Base-by-base conservation (phyloP, 2,113 vertebrate genomes). In the Phrynosoma platyrhinos region DNA sequence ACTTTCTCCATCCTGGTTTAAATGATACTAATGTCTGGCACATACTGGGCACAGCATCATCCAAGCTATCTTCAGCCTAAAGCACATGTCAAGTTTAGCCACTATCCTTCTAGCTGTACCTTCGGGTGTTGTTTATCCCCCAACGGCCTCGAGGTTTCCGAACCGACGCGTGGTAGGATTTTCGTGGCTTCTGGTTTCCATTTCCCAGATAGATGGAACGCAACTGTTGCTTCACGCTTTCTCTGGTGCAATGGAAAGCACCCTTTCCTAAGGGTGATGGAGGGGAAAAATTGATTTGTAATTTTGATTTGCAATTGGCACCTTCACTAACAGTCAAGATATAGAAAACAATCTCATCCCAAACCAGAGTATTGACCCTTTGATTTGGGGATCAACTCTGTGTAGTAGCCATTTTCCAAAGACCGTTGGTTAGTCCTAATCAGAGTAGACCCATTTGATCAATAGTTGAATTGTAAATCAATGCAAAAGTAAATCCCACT, bases 141-240 rank as follows among this genome's bases (percentile, higher is more conserved):
- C 53, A n/a, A n/a, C 10, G 32, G 52, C 52, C 66, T 13, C 4
- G 72, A 83, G 64, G n/a, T 8, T 14, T 0, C 74, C 13, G 64
- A 55, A 7, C 10, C 2, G 0, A 16, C 7, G 25, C 68, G 2
- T 40, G 0, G 5, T 16, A 20, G 0, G 3, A 0, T n/a, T 6
- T 53, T 0, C n/a, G 10, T 2, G 20, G 9, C 5, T 79, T 79
- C 52, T 85, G 91, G 10, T 30, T 32, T 42, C 82, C 18, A 3
- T 68, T 8, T 0, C 21, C 36, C 5, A 85, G 87, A 1, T 84
- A 90, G 90, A 82, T 90, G 87, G 47, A 23, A 14, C 68, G 2
- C 9, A 66, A 58, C 1, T 36, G 68, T 79, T 92, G 89, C 16
- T 79, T 84, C 1, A 0, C 42, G 5, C 9, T 92, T 52, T 27